Percentiles rank a stretch among this genome's conserved stretches.
These are phyloP conservation scores for Strix aluco DNA, from an alignment of 2,113 vertebrate genomes.

Conservation along the genomic window DNA sequence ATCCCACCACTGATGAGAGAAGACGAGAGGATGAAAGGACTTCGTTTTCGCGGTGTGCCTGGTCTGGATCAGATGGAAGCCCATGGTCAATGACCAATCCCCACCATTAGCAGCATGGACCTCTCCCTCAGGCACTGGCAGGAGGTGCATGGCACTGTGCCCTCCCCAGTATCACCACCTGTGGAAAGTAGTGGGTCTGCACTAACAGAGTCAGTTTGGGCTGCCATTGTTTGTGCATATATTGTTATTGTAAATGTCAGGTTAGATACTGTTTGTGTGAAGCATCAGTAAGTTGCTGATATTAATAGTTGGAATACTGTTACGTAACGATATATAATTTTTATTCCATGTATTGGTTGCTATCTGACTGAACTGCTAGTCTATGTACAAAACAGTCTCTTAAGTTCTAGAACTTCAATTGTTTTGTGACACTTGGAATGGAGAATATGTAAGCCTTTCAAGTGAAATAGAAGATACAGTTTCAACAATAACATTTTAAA, in stretches of 20 bases:
- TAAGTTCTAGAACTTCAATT: not conserved
- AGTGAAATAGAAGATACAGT: not conserved
- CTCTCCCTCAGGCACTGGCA: not conserved
- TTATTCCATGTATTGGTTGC: not conserved
- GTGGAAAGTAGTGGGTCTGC: not conserved
- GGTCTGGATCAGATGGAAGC: not conserved
- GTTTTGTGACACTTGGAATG: not conserved
- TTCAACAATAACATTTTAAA: not conserved
- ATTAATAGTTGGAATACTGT: not conserved
- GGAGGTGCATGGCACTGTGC: not conserved
- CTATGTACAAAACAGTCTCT: not conserved
- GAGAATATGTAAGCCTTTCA: not conserved
- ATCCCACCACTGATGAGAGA: not conserved
- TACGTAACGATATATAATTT: not conserved
- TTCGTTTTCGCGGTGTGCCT: not conserved
- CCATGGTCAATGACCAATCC: rapidly evolving
- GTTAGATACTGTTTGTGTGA: not conserved
- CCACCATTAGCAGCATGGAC: not conserved
- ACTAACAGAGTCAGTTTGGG: not conserved
- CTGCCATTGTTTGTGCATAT: not conserved
- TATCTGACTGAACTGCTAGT: not conserved
- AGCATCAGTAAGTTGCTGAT: not conserved
- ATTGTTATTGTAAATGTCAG: not conserved
- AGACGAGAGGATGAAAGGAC: not conserved
- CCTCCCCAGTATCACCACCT: not conserved